Base-by-base conservation (phyloP, 2,888 invertebrate genomes). In the Amiota communis region DNA sequence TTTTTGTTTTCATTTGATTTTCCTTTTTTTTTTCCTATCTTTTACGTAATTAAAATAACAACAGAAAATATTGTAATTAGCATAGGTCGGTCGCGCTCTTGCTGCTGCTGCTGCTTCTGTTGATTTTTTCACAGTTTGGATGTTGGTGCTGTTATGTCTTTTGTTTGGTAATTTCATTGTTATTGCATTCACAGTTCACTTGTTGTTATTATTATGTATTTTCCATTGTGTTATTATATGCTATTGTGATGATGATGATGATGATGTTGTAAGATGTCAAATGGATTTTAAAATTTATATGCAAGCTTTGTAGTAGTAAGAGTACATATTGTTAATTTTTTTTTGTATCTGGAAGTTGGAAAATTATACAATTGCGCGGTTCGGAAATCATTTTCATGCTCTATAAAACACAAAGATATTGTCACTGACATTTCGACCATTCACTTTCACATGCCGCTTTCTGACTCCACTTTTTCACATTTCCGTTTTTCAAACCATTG, bases 1-100 rank as follows among this genome's bases (percentile, higher is more conserved):
- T 36, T 36, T 63, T 63, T 23, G 6, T 63, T 63, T n/a, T 63
- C 36, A n/a, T 63, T 23, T 23, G 8, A 23, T 23, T 63, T 23
- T 23, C 13, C 36, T 8, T 67, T 13, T 13, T 49, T 64, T 64
- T 65, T 65, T 47, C 11, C 20, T n/a, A 17, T 67, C 36, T 13
- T 23, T 15, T 67, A 49, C 13, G n/a, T 59, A 59, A 59, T 59
- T 59, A 10, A 59, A 59, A 59, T 59, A 20, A 20, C 59, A 59
- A 15, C 15, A 20, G 59, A 15, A 59, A 17, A 59, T 59, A 20
- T 20, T 20, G 17, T 59, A 67, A 67, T 67, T 49, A 67, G 36
- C 65, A 67, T 20, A 67, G 48, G 48, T 67, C 17, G 17, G 17
- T 20, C 6, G 13, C 20, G 10, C 10, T 59, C 20, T 15, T 57